Base-by-base conservation (phyloP, 2,797 vertebrate genomes). In the Cephalopachus bancanus region DNA sequence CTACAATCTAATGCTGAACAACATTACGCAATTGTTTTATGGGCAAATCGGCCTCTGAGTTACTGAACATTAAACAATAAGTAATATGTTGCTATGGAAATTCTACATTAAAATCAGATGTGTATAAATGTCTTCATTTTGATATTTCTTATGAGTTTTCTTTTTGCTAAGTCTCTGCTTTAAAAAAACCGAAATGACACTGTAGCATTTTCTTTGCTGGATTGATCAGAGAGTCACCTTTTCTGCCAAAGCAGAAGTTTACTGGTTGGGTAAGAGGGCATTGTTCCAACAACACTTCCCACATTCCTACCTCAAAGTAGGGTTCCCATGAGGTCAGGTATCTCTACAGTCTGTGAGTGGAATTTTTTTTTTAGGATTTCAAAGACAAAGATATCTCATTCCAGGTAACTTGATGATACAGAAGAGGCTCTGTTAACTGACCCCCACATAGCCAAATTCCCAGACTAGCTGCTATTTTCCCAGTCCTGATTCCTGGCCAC, bases 21-120 rank as follows among this genome's bases (percentile, higher is more conserved):
- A 53, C 33, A 94, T 74, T 93, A 93, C 78, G 86, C 83, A 84
- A 81, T 75, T 83, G 33, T 92, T 96, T 78, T 24, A 78, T 10
- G 1, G 60, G 57, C 84, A 94, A 95, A 87, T 72, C 2, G 19
- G 2, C 2, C 94, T 97, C 69, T 2, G 1, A 33, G 44, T 33
- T 78, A 90, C 28, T 0, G 2, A 74, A 53, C 2, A 69, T 89
- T 83, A 88, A 94, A 86, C 37, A 95, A 2, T 1, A 91, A 96
- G 67, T 96, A 74, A 94, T 20, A 85, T 53, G 49, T 65, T 64
- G 8, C 30, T 71, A 83, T 93, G n/a, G 95, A 97, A 97, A 97
- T 65, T 93, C 3, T 83, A 74, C 2, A 67, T 75, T 14, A 72
- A 97, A 93, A 93, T 95, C 89, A 97, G 76, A 83, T 94, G n/a